These are phyloP conservation scores for Sebastes trivittatus DNA, from an alignment of 2,797 vertebrate genomes.

Conservation along the genomic window DNA sequence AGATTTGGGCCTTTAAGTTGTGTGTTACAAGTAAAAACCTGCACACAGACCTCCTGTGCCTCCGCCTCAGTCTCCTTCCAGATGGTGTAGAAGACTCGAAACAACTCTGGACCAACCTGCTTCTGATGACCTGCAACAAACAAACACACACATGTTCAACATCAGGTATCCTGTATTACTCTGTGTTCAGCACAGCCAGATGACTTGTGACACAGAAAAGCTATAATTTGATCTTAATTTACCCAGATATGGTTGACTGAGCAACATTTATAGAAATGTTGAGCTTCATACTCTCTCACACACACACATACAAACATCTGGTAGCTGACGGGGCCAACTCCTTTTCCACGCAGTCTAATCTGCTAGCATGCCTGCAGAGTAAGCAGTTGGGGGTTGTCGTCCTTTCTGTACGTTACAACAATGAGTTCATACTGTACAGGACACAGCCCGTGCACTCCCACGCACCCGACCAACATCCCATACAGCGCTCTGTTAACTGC, in stretches of 20 bases:
- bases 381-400: constrained; percentile 7
- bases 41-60: constrained; percentile 87
- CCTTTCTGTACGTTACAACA: constrained; percentile 16
- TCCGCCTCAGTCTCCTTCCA: constrained; percentile 97
- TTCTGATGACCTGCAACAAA: constrained; percentile 90
- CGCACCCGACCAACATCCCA: background rate
- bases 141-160: background rate
- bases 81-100: constrained; percentile 94
- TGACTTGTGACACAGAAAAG: background rate
- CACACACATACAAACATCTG: constrained; percentile 6
- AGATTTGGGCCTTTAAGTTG: background rate
- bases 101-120: constrained; percentile 93
- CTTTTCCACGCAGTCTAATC: background rate
- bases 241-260: background rate
- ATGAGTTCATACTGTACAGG: background rate
- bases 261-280: background rate
- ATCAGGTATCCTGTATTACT: background rate
- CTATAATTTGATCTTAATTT: background rate
- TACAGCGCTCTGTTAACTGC: background rate
- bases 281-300: background rate
- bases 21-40: background rate
- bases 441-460: background rate
- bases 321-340: background rate
- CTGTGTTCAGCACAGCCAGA: background rate
- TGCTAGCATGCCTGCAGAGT: constrained; percentile 7